phyloP scores from a whole-genome alignment of 2,797 vertebrate species.

The Euthynnus affinis region DNA sequence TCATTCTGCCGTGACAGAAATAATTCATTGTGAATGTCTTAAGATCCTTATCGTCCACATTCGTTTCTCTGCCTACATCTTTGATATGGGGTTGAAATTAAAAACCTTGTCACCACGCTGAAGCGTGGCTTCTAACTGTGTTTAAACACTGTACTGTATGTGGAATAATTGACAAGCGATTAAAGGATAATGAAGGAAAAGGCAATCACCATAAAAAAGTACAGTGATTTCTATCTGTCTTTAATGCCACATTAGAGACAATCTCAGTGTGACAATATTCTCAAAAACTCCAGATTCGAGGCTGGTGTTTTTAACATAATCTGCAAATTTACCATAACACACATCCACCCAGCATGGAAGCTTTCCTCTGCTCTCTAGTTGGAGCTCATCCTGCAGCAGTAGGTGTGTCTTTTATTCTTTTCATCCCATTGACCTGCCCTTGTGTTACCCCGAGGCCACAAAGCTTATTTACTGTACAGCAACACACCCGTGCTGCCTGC shows the following conservation, averaged over 20 bases:
- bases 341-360: not conserved
- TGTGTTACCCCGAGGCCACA: slow-evolving; percentile 17
- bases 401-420: slow-evolving; percentile 28
- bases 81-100: slow-evolving; percentile 31
- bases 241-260: slow-evolving; percentile 15
- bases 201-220: slow-evolving; percentile 7
- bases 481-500: not conserved
- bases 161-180: slow-evolving; percentile 13
- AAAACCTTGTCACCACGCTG: slow-evolving; percentile 2
- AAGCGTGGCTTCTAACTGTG: slow-evolving; percentile 18
- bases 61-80: slow-evolving; percentile 34
- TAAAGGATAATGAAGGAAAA: slow-evolving; percentile 17
- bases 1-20: not conserved
- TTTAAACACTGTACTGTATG: not conserved
- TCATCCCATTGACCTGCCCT: slow-evolving; percentile 43
- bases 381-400: slow-evolving; percentile 20
- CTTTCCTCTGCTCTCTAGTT: not conserved
- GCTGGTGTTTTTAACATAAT: slow-evolving; percentile 19
- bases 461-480: slow-evolving; percentile 41
- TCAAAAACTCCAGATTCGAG: slow-evolving; percentile 11
- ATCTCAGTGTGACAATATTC: not conserved
- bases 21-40: not conserved
- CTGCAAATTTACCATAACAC: slow-evolving; percentile 5
- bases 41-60: slow-evolving; percentile 20
- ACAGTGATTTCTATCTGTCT: not conserved